Conservation (phyloP, 2,113 vertebrate genomes). For the Anas platyrhynchos region DNA sequence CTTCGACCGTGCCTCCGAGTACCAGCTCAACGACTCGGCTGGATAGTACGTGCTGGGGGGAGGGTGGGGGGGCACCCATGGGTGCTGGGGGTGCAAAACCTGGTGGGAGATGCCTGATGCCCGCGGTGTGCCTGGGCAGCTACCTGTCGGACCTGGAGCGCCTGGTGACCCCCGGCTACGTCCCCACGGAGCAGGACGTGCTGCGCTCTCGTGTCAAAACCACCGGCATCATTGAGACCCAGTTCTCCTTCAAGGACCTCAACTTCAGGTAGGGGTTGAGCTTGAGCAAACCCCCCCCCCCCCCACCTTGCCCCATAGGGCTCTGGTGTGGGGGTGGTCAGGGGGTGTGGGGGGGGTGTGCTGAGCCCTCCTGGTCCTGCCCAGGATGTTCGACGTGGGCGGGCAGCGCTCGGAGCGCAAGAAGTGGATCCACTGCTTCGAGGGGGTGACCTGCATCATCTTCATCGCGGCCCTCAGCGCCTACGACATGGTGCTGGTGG, state of each 20-base stretch:
- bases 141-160: conserved; percentile 93
- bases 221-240: conserved; percentile 95
- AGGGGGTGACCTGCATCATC: conserved; percentile 98
- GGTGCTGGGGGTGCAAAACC: too few species aligned
- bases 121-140: conserved; percentile 40
- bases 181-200: conserved; percentile 96
- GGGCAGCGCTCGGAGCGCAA: conserved; percentile 97
- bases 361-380: neutral
- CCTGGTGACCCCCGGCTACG: conserved; percentile 88
- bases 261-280: conserved; percentile 87
- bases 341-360: neutral
- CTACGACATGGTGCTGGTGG: conserved; percentile 95
- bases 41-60: conserved; percentile 85
- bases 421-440: conserved; percentile 99
- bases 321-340: neutral
- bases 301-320: too few species aligned
- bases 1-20: conserved; percentile 94
- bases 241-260: conserved; percentile 95
- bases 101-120: neutral
- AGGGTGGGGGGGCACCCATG: too few species aligned
- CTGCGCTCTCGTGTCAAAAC: conserved; percentile 97
- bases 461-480: conserved; percentile 96
- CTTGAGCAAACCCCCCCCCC: too few species aligned
- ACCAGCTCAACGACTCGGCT: conserved; percentile 97
- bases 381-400: conserved; percentile 97